Base-by-base conservation (phyloP, 2,888 invertebrate genomes). In the Drosophila kambysellisi region DNA sequence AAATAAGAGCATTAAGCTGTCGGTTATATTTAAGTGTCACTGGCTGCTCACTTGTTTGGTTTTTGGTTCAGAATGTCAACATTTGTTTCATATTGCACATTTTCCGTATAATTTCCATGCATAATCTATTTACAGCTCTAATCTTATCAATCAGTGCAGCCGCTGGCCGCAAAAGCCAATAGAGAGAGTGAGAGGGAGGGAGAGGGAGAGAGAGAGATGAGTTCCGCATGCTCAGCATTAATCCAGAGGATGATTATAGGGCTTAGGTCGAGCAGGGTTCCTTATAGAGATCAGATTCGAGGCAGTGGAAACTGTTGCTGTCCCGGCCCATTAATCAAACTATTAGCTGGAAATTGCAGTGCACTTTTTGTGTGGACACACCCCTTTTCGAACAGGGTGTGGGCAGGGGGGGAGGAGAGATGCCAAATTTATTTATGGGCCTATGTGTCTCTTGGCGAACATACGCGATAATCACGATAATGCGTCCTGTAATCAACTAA, bases 401-500 rank as follows among this genome's bases (percentile, higher is more conserved):
- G 25, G n/a, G 4, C 20, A 25, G 2, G 29, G 12, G 29, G 53
- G 51, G n/a, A 15, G 17, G 30, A 20, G 32, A 33, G 33, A 58
- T 43, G 46, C 37, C 30, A 39, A 48, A 77, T 79, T 83, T 84
- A 88, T 89, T 86, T 82, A 89, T 82, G 86, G 71, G 75, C 71
- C 79, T 70, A 8, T 50, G 32, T 56, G 37, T 56, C 30, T 48
- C 17, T 60, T 15, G 52, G 59, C 32, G 62, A 76, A 73, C 82
- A 81, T 91, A 92, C 91, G 90, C 91, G 91, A 93, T 93, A 93
- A 93, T 93, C 93, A 93, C 90, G 92, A 93, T 93, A 93, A 93
- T 93, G 92, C 91, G 93, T 93, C 93, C 93, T 93, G 93, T 93
- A 93, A 93, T 93, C 93, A 93, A 93, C 93, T 93, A 93, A 93